These are phyloP conservation scores for Drusus annulatus DNA, from an alignment of 1,140 invertebrate species.

Conservation along the genomic window DNA sequence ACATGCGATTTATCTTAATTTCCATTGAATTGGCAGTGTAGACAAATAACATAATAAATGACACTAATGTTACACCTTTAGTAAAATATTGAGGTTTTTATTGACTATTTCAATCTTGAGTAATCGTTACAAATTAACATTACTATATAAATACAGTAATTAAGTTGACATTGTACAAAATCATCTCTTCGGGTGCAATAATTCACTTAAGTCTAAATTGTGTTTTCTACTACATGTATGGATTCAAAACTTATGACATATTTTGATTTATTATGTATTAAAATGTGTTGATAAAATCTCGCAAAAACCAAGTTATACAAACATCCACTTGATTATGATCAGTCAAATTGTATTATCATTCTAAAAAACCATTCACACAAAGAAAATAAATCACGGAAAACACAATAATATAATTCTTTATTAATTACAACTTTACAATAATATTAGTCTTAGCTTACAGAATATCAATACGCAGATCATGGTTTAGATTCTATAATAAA, in stretches of 20 bases:
- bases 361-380: constrained; percentile 54
- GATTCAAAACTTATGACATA: constrained; percentile 58
- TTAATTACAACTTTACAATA: constrained; percentile 59
- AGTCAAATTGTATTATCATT: constrained; percentile 67
- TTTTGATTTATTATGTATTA: constrained; percentile 54
- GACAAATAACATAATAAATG: constrained; percentile 51
- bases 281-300: constrained; percentile 59
- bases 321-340: constrained; percentile 70
- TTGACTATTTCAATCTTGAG: constrained; percentile 57
- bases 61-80: constrained; percentile 47
- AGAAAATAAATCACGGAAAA: constrained; percentile 46
- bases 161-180: constrained; percentile 60
- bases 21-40: constrained; percentile 44
- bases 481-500: constrained; percentile 58
- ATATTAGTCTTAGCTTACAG: constrained; percentile 55
- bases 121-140: constrained; percentile 54
- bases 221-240: constrained; percentile 60
- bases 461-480: constrained; percentile 59
- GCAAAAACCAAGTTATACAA: constrained; percentile 66
- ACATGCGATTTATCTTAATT: constrained; percentile 12
- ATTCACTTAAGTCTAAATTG: constrained; percentile 57
- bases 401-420: constrained; percentile 52
- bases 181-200: constrained; percentile 59
- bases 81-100: constrained; percentile 58
- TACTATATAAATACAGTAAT: constrained; percentile 58